Evolutionary conservation across 2,888 invertebrate species (phyloP).

Genomic region (Caenorhabditis zanzibari): DNA sequence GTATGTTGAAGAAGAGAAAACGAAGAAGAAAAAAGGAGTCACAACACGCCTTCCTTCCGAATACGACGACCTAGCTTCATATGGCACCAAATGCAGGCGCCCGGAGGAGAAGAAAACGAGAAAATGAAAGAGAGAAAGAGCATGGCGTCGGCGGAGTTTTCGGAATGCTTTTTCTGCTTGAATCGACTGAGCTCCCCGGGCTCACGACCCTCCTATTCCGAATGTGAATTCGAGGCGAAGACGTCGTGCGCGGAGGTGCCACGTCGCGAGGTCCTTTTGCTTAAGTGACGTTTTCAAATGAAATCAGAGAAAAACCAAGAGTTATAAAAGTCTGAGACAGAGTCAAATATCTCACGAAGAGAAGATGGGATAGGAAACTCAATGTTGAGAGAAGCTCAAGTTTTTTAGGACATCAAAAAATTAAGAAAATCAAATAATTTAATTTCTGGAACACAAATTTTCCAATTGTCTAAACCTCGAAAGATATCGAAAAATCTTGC

Average conservation of each 20-base stretch:
- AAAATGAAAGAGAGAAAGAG: not conserved
- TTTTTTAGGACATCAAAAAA: no score
- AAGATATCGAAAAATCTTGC: no score
- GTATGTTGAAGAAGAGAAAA: conserved; percentile 14
- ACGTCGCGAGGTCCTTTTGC: conserved; percentile 3
- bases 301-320: not conserved
- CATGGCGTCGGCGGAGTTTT: not conserved
- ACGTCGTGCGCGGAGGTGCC: conserved; percentile 14
- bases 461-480: no score
- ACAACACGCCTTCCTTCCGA: conserved; percentile 26
- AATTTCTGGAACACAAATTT: no score
- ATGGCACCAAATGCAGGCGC: conserved; percentile 10
- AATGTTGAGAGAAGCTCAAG: no score
- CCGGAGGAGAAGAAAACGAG: conserved; percentile 5
- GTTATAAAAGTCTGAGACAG: not conserved
- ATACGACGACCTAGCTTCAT: conserved; percentile 32
- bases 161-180: conserved; percentile 10
- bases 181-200: not conserved
- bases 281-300: no score
- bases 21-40: conserved; percentile 16
- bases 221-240: conserved; percentile 37
- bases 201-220: conserved; percentile 29
- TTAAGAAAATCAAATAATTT: no score
- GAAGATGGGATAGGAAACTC: not conserved
- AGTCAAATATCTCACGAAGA: not conserved